phyloP scores from a whole-genome alignment of 1,140 invertebrate genomes.

The Pararge aegeria region DNA sequence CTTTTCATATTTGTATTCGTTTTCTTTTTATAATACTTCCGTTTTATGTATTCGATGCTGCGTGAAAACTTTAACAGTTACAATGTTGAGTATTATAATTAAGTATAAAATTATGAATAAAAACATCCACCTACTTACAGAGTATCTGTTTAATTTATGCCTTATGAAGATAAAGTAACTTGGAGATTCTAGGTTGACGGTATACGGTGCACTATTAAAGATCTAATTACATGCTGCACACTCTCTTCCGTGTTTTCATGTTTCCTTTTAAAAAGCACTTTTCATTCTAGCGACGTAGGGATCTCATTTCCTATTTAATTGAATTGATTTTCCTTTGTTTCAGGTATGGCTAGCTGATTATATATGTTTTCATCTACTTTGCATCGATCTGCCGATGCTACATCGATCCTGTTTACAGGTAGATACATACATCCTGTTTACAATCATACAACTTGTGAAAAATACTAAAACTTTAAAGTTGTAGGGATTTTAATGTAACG shows the following conservation, averaged over 20 bases:
- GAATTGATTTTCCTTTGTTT: constrained; percentile 39
- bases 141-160: no score
- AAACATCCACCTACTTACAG: no score
- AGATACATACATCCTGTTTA: no score
- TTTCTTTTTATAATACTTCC: no score
- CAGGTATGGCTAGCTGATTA: constrained; percentile 40
- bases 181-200: not conserved
- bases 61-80: no score
- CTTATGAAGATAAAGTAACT: not conserved
- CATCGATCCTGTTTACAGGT: not conserved
- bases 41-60: no score
- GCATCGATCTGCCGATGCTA: not conserved
- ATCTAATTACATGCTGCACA: constrained; percentile 16
- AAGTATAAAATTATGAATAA: no score
- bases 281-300: constrained; percentile 29
- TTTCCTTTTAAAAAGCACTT: constrained; percentile 32
- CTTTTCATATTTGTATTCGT: no score
- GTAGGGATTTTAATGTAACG: no score
- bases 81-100: no score
- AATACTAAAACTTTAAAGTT: no score
- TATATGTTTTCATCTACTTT: constrained; percentile 4
- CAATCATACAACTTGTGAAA: no score
- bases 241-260: constrained; percentile 29
- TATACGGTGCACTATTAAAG: constrained; percentile 1
- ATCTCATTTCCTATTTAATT: constrained; percentile 33